These are phyloP conservation scores for Takifugu flavidus DNA, from an alignment of 2,113 vertebrate genomes.

Conservation along the genomic window DNA sequence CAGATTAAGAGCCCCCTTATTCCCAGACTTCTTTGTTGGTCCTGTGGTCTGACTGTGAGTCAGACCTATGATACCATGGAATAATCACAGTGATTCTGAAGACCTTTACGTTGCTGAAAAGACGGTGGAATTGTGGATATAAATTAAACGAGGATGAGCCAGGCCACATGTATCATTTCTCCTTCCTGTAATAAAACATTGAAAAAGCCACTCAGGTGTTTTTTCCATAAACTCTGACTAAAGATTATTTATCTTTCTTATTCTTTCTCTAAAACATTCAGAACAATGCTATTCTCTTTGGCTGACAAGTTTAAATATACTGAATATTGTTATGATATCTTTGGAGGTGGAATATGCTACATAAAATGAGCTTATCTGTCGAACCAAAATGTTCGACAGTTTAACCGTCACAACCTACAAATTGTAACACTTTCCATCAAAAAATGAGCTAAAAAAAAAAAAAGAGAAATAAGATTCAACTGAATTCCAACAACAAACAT, in stretches of 20 bases:
- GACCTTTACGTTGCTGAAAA: neutral
- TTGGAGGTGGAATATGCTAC: constrained; percentile 37
- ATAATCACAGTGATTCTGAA: constrained; percentile 10
- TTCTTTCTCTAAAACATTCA: neutral
- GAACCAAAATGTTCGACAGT: neutral
- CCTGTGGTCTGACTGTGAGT: neutral
- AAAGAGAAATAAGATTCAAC: constrained; percentile 7
- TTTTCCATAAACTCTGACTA: neutral
- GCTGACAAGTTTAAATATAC: constrained; percentile 12
- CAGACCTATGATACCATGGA: neutral
- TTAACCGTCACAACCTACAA: constrained; percentile 23
- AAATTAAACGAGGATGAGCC: too few relatives aligned
- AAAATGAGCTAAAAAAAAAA: constrained; percentile 12
- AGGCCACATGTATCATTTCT: too few relatives aligned
- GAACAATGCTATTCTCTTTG: constrained; percentile 27
- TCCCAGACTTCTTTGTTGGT: constrained; percentile 6
- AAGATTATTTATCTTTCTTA: neutral
- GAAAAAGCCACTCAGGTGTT: neutral
- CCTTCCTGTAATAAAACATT: too few relatives aligned
- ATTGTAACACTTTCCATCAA: constrained; percentile 22
- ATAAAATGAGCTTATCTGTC: neutral
- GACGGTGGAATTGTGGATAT: too few relatives aligned
- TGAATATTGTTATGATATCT: constrained; percentile 18
- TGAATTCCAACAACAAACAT: constrained; percentile 2
- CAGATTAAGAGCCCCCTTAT: constrained; percentile 3